Percentiles rank a stretch among this genome's conserved stretches.
phyloP scores from a whole-genome alignment of 2,113 vertebrate species.

The Sminthopsis crassicaudata region DNA sequence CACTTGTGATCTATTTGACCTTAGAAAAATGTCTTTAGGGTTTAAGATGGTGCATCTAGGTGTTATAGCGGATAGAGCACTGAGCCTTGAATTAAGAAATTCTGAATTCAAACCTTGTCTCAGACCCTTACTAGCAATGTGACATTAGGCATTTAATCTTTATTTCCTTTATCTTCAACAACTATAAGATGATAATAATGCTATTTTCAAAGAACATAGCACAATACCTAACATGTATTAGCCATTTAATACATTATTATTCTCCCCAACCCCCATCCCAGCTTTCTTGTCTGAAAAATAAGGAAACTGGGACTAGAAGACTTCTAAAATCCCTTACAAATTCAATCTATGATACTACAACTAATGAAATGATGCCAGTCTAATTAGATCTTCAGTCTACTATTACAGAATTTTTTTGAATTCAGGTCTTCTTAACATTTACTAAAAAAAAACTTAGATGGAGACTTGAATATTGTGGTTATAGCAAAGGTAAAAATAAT shows the following conservation, averaged over 20 bases:
- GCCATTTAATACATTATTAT: background rate
- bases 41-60: background rate
- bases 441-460: background rate
- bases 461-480: background rate
- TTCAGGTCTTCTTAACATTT: background rate
- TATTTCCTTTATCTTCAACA: background rate
- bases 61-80: background rate
- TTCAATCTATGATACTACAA: background rate
- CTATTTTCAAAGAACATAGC: background rate
- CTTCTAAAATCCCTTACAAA: background rate
- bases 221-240: background rate
- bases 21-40: background rate
- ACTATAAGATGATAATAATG: background rate
- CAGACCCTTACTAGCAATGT: background rate
- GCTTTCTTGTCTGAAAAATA: no score
- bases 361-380: background rate
- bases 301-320: background rate
- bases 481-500: no score
- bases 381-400: background rate
- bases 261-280: background rate
- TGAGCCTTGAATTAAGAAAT: background rate
- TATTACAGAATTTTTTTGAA: background rate
- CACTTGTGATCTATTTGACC: background rate
- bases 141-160: background rate
- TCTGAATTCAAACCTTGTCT: background rate